A percentile compares a stretch with the other conserved stretches of the same genome.
Evolutionary conservation across 2,888 invertebrate species (phyloP).

Genomic region (Lumbricus terrestris): DNA sequence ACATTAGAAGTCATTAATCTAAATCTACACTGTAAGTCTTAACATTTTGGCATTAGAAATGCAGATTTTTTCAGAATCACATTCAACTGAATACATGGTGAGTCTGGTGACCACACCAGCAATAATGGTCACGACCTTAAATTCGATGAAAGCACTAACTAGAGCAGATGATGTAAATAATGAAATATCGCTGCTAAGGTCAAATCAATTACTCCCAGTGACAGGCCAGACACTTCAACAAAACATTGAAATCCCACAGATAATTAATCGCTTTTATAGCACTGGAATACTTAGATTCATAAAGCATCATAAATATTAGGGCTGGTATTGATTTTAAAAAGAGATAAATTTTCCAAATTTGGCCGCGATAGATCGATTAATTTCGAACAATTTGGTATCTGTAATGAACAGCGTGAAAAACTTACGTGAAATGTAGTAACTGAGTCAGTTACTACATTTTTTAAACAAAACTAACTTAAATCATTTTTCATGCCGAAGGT

Average conservation of each 20-base stretch:
- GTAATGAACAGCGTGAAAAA: no score
- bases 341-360: no score
- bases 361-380: no score
- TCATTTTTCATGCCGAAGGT: no score
- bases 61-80: no score
- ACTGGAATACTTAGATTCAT: not conserved
- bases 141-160: not conserved
- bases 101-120: not conserved
- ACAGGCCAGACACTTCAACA: not conserved
- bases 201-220: not conserved
- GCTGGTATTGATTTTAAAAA: no score
- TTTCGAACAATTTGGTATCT: no score
- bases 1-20: not conserved
- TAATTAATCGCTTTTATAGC: not conserved
- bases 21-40: not conserved
- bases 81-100: not conserved
- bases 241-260: not conserved
- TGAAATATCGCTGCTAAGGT: not conserved
- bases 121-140: not conserved
- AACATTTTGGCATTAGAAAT: not conserved
- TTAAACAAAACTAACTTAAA: no score
- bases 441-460: no score
- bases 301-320: not conserved
- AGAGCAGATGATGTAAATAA: not conserved
- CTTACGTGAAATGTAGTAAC: no score